phyloP scores from a whole-genome alignment of 2,113 vertebrate genomes.

The Epinephelus fuscoguttatus region DNA sequence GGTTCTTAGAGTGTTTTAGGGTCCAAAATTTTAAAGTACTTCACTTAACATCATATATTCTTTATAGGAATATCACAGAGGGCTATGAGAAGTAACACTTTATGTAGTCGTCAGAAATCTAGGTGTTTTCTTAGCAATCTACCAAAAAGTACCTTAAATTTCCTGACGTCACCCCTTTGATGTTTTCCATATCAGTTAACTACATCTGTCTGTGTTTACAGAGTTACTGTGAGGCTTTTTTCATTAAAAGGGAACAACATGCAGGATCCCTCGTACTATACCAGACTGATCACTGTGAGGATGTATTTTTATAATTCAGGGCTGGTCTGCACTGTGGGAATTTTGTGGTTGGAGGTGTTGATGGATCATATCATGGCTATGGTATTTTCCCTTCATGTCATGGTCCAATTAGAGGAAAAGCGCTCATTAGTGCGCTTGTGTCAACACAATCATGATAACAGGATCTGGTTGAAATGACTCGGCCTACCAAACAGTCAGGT shows the following conservation, averaged over 20 bases:
- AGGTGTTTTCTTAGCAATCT: too few species aligned
- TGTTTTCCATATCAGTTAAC: not conserved
- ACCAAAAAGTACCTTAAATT: too few species aligned
- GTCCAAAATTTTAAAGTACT: too few species aligned
- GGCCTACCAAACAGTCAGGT: slow-evolving; percentile 18
- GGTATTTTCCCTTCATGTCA: slow-evolving; percentile 66
- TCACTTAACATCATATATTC: too few species aligned
- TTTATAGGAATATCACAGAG: too few species aligned
- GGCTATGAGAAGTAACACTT: too few species aligned
- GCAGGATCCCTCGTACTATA: not conserved
- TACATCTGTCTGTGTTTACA: not conserved
- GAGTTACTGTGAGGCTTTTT: not conserved
- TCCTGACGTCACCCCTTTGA: too few species aligned
- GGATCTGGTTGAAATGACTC: slow-evolving; percentile 34
- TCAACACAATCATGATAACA: slow-evolving; percentile 49
- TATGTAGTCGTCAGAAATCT: too few species aligned
- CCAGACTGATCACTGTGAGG: not conserved
- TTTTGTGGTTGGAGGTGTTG: slow-evolving; percentile 33
- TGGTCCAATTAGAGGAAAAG: slow-evolving; percentile 54
- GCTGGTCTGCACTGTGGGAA: not conserved
- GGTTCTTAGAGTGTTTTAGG: too few species aligned
- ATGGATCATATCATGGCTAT: slow-evolving; percentile 29
- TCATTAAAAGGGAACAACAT: not conserved
- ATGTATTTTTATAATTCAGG: slow-evolving; percentile 28
- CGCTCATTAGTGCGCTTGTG: slow-evolving; percentile 57